Evolutionary conservation across 2,888 invertebrate species (phyloP), one percentile per base, ranked within the genome.

Genomic region (Ornithoptera priamus): DNA sequence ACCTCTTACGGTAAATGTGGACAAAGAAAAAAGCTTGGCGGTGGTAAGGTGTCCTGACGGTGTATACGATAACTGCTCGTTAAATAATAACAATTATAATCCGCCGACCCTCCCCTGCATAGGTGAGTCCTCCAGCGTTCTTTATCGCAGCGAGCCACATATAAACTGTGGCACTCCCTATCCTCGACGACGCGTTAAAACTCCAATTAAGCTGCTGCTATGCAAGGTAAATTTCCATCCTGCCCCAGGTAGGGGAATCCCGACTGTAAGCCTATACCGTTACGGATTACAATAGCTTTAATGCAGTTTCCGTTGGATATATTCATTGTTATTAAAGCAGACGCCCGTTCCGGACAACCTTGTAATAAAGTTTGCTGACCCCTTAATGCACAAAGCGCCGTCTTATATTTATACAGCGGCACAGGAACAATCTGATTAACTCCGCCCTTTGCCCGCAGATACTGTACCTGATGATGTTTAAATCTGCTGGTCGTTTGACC

Each of bases 121-220:
- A 39, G 39, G 39, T 39, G 39, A 39, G 10, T 10, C 39, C 39
- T 39, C 39, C 1, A 10, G 0, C 39, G 6, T 39, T 8, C 10
- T 39, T 39, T 39, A 39, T 39, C 59, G 59, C 57, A 65, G 22
- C 62, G 12, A 46, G 6, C 36, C 42, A 15, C 42, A 39, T 24
- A 65, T 65, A 20, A 46, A 46, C 30, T 24, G 42, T 72, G 65
- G 69, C 77, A 77, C 77, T 75, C 78, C 74, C 75, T 60, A 74
- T n/a, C 42, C 74, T 73, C 79, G 76, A 69, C 76, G 81, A 79
- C 76, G 80, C 83, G 82, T 76, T 78, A 80, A 80, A 82, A 82
- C 76, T 81, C 77, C 84, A 84, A 85, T 84, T 82, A 81, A 81
- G 77, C 70, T 78, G 75, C 72, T 77, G 77, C 78, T 75, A 72